phyloP scores from a whole-genome alignment of 2,888 invertebrate species.

The Heteropelma amictum region DNA sequence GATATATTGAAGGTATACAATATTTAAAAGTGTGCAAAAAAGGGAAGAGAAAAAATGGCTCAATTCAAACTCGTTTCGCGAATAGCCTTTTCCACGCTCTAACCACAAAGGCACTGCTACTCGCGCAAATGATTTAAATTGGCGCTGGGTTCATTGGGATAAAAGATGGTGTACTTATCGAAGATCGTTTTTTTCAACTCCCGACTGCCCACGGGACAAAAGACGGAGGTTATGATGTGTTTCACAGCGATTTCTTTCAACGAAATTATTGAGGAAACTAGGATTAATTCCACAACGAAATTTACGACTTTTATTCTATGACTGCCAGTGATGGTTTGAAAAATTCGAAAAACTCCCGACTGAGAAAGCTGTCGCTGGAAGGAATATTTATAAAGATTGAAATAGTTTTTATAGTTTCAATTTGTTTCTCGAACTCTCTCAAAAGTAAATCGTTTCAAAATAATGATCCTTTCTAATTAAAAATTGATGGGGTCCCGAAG shows the following conservation, averaged over 20 bases:
- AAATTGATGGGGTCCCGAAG: too few species aligned
- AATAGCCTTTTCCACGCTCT: slow-evolving; percentile 26
- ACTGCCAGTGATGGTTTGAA: too few species aligned
- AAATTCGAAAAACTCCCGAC: too few species aligned
- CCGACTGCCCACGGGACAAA: not conserved
- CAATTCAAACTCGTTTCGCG: slow-evolving; percentile 37
- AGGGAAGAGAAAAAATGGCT: slow-evolving; percentile 12
- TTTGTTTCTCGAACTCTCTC: too few species aligned
- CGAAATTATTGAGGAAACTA: too few species aligned
- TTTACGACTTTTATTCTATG: too few species aligned
- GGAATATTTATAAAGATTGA: too few species aligned
- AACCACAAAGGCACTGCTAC: slow-evolving; percentile 1
- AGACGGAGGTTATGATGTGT: not conserved
- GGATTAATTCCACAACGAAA: too few species aligned
- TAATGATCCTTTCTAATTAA: too few species aligned
- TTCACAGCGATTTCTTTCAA: slow-evolving; percentile 10
- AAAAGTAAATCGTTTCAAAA: too few species aligned
- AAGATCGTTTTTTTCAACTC: not conserved
- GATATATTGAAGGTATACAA: not conserved
- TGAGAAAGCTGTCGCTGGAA: too few species aligned
- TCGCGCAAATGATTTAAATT: slow-evolving; percentile 52
- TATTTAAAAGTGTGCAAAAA: slow-evolving; percentile 4
- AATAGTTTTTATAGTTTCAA: too few species aligned
- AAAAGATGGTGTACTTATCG: slow-evolving; percentile 39
- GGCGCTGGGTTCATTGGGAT: slow-evolving; percentile 21